Evolutionary conservation across 2,888 invertebrate species (phyloP).

Genomic region (Cataglyphis rosenhaueri): DNA sequence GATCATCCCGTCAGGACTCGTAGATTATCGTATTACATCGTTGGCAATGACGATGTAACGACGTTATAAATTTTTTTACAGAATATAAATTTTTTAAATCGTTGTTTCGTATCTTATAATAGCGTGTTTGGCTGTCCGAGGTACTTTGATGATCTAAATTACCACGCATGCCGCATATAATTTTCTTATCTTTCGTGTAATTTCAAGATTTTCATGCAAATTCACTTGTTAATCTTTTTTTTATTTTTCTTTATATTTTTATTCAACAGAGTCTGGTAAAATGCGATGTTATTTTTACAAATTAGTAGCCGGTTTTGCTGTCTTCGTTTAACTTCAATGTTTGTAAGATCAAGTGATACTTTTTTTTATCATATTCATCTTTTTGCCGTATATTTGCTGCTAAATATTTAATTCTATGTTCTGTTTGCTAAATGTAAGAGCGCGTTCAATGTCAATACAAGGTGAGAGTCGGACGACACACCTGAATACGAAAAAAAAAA

Average conservation of each 20-base stretch:
- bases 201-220: slow-evolving; percentile 10
- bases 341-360: background rate
- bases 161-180: slow-evolving; percentile 13
- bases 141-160: slow-evolving; percentile 27
- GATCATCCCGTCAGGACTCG: background rate
- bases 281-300: background rate
- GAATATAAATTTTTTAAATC: slow-evolving; percentile 20
- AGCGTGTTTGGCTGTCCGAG: slow-evolving; percentile 16
- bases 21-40: slow-evolving; percentile 9
- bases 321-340: background rate
- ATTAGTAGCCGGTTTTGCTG: slow-evolving; percentile 6
- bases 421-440: slow-evolving; percentile 1
- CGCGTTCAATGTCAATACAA: slow-evolving; percentile 30
- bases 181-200: slow-evolving; percentile 24
- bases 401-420: slow-evolving; percentile 18
- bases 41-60: background rate
- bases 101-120: background rate
- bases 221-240: background rate
- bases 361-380: background rate
- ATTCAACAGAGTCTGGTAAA: background rate
- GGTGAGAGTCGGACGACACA: slow-evolving; percentile 14
- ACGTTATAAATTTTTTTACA: slow-evolving; percentile 18
- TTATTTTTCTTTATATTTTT: background rate
- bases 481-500: background rate
- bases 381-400: background rate